These are phyloP conservation scores for Ophioninae sp. DNA, from an alignment of 2,888 invertebrate species.

Conservation along the genomic window DNA sequence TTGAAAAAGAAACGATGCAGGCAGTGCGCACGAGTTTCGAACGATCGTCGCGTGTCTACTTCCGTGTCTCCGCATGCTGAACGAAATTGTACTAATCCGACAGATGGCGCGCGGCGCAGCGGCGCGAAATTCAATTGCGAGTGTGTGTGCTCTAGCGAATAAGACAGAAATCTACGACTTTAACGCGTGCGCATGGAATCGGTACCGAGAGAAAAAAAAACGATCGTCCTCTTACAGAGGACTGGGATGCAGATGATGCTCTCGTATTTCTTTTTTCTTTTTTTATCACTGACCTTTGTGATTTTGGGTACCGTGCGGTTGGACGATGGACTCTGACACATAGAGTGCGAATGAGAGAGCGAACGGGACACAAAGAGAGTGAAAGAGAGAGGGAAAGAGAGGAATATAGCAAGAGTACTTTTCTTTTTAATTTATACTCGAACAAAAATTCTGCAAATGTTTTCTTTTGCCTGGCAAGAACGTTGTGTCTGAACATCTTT, in stretches of 20 bases:
- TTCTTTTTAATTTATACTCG: neutral
- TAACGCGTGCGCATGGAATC: conserved; percentile 9
- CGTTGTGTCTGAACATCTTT: neutral
- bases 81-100: conserved; percentile 9
- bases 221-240: neutral
- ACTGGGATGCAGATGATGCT: conserved; percentile 38
- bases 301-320: conserved; percentile 74
- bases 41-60: neutral
- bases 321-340: conserved; percentile 76
- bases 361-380: conserved; percentile 20
- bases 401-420: conserved; percentile 2
- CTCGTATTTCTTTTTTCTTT: conserved; percentile 34
- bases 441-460: conserved; percentile 12
- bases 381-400: neutral
- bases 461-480: neutral
- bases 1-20: neutral
- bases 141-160: conserved; percentile 12
- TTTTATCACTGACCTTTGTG: conserved; percentile 73
- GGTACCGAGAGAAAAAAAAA: neutral
- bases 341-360: conserved; percentile 64
- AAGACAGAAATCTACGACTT: conserved; percentile 13
- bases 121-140: neutral
- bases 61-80: conserved; percentile 9
- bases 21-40: neutral
- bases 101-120: conserved; percentile 18